Percentiles rank a stretch among this genome's conserved stretches.
These are phyloP conservation scores for Brachypodius melanocephalos DNA, from an alignment of 2,113 vertebrate species.

Conservation along the genomic window DNA sequence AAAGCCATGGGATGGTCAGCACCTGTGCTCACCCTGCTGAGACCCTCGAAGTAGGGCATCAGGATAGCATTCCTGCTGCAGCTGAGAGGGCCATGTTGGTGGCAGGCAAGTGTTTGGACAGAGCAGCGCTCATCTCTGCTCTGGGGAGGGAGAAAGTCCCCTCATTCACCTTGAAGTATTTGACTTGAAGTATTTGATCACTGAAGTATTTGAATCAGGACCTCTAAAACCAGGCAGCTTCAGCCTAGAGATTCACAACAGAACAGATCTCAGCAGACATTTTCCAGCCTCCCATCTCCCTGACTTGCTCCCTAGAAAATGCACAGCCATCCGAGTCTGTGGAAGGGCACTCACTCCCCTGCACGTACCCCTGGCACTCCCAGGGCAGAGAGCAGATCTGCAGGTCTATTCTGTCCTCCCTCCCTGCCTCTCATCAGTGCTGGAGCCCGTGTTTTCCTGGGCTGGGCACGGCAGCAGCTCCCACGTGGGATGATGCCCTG, in stretches of 20 bases:
- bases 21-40: rapidly evolving
- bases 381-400: background rate
- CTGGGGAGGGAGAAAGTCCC: background rate
- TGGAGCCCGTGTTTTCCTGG: background rate
- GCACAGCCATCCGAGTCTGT: rapidly evolving
- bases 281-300: background rate
- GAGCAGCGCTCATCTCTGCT: background rate
- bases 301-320: background rate
- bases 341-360: rapidly evolving
- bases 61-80: background rate
- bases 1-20: background rate
- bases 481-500: background rate
- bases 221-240: background rate
- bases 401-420: background rate
- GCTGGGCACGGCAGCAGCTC: background rate
- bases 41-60: rapidly evolving
- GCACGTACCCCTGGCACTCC: background rate
- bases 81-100: background rate
- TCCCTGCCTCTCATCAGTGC: background rate
- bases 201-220: background rate
- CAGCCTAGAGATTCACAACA: background rate
- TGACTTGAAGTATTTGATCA: background rate
- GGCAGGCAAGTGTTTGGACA: background rate
- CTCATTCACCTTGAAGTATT: background rate
- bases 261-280: background rate